These are phyloP conservation scores for Crematogaster levior DNA, from an alignment of 2,888 invertebrate genomes.

Conservation along the genomic window DNA sequence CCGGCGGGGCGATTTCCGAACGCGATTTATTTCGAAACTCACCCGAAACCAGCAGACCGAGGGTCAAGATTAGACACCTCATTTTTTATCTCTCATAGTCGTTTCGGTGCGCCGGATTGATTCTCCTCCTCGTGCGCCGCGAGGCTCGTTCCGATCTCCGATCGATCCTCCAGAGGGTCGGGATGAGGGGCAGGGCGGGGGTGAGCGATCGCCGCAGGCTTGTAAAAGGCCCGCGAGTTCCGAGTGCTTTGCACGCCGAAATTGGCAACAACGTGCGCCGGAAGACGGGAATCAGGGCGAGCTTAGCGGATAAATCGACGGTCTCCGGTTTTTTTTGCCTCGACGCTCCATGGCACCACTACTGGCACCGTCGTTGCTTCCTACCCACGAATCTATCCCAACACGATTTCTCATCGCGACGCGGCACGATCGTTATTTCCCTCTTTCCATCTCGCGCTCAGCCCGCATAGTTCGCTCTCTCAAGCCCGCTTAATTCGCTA, in stretches of 20 bases:
- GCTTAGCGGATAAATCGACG: slow-evolving; percentile 59
- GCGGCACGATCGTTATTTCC: slow-evolving; percentile 58
- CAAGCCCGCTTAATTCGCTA: slow-evolving; percentile 51
- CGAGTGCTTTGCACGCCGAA: slow-evolving; percentile 1
- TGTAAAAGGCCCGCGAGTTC: background rate
- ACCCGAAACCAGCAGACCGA: slow-evolving; percentile 83
- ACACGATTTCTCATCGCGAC: slow-evolving; percentile 54
- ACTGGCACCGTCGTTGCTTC: slow-evolving; percentile 48
- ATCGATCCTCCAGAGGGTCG: background rate
- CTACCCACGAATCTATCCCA: slow-evolving; percentile 31
- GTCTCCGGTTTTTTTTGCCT: slow-evolving; percentile 57
- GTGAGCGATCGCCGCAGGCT: background rate
- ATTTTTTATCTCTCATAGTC: slow-evolving; percentile 80
- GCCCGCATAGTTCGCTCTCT: slow-evolving; percentile 44
- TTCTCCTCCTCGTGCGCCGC: slow-evolving; percentile 39
- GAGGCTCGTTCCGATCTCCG: slow-evolving; percentile 19
- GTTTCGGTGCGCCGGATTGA: slow-evolving; percentile 54
- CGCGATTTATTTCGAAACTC: slow-evolving; percentile 70
- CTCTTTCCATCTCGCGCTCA: slow-evolving; percentile 22
- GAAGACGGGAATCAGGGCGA: slow-evolving; percentile 5
- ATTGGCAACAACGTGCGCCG: slow-evolving; percentile 24
- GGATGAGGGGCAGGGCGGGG: background rate
- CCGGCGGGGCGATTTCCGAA: background rate
- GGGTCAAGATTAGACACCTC: slow-evolving; percentile 82
- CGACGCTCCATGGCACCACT: slow-evolving; percentile 59